These are phyloP conservation scores for Plectus sambesii DNA, from an alignment of 1,140 invertebrate genomes.

Conservation along the genomic window DNA sequence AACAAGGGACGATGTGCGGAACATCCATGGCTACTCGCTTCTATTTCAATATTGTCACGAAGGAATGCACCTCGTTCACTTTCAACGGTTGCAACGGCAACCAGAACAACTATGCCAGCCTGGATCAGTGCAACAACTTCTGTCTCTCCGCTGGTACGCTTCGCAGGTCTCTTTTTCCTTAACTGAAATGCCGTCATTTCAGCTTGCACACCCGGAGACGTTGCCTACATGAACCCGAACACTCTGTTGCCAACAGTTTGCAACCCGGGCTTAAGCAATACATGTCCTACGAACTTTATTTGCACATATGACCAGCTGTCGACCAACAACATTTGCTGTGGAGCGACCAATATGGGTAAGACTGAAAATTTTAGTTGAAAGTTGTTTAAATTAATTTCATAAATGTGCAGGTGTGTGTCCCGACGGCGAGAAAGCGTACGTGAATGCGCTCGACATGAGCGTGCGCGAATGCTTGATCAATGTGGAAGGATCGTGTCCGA, in stretches of 20 bases:
- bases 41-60: conserved; percentile 44
- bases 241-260: conserved; percentile 44
- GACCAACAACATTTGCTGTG: conserved; percentile 41
- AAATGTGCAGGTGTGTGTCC: conserved; percentile 37
- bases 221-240: conserved; percentile 44
- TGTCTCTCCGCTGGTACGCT: conserved; percentile 33
- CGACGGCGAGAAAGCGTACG: conserved; percentile 43
- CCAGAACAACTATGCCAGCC: conserved; percentile 34
- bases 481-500: conserved; percentile 39
- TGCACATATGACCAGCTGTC: conserved; percentile 43
- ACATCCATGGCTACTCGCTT: conserved; percentile 35
- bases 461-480: conserved; percentile 42
- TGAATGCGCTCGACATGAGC: conserved; percentile 41
- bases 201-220: conserved; percentile 42
- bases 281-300: conserved; percentile 37
- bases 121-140: conserved; percentile 39
- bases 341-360: conserved; percentile 42
- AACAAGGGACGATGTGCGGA: conserved; percentile 36
- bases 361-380: conserved; percentile 9
- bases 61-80: conserved; percentile 33
- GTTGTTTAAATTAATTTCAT: conserved; percentile 9
- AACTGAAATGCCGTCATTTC: no score
- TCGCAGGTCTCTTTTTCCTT: conserved; percentile 9
- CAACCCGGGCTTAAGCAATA: conserved; percentile 41
- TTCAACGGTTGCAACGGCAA: conserved; percentile 37